Evolutionary conservation across 2,113 vertebrate species (phyloP).

Genomic region (cat (Felis catus)): DNA sequence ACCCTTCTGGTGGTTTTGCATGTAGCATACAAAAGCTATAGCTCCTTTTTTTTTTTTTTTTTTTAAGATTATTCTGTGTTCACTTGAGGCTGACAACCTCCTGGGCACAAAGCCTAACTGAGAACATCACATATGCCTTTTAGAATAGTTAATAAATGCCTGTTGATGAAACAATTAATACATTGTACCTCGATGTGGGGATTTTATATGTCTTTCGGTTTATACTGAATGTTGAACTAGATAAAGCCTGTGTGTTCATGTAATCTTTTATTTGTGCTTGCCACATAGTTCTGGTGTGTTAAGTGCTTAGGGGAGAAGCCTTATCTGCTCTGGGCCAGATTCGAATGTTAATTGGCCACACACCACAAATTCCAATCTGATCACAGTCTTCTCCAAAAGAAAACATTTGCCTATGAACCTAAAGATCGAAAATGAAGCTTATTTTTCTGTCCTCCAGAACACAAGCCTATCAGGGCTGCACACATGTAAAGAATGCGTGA

Average conservation of each 20-base stretch:
- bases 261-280: not conserved
- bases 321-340: not conserved
- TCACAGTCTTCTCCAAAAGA: not conserved
- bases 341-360: not conserved
- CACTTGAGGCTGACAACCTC: not conserved
- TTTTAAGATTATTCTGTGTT: not conserved
- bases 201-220: not conserved
- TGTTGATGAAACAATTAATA: constrained; percentile 33
- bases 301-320: not conserved
- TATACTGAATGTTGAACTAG: constrained; percentile 2
- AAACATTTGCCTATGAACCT: not conserved
- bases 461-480: not conserved
- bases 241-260: not conserved
- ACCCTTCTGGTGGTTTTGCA: not conserved
- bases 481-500: not conserved
- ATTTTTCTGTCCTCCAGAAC: constrained; percentile 9
- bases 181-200: not conserved
- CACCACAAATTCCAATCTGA: constrained; percentile 32
- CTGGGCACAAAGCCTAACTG: not conserved
- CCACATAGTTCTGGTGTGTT: not conserved
- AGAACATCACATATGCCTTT: not conserved
- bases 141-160: constrained; percentile 11
- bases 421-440: not conserved
- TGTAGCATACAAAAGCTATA: not conserved
- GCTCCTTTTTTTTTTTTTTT: not conserved